Evolutionary conservation across 2,888 invertebrate genomes (phyloP).

Genomic region (Elegia similella): DNA sequence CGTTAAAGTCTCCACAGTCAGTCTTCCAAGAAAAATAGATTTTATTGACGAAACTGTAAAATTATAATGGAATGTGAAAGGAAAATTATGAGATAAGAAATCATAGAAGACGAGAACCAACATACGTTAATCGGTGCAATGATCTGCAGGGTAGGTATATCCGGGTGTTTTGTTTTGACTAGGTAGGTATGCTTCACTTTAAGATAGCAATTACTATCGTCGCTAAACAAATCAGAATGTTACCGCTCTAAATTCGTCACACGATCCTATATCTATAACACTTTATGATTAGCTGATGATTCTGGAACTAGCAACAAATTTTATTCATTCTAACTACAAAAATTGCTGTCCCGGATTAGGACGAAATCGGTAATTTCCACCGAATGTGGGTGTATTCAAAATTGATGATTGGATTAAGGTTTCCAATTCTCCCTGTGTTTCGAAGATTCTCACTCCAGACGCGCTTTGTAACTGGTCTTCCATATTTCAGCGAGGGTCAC

Average conservation of each 20-base stretch:
- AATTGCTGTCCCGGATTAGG: conserved; percentile 74
- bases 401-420: conserved; percentile 45
- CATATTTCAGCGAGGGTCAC: conserved; percentile 97
- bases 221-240: conserved; percentile 39
- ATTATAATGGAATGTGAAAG: conserved; percentile 67
- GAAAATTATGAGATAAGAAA: conserved; percentile 39
- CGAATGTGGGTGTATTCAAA: conserved; percentile 41
- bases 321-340: conserved; percentile 59
- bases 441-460: conserved; percentile 86
- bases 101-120: conserved; percentile 48
- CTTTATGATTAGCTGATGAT: conserved; percentile 57
- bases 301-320: conserved; percentile 61
- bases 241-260: conserved; percentile 56
- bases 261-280: conserved; percentile 52
- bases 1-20: conserved; percentile 69
- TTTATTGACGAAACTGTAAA: conserved; percentile 57
- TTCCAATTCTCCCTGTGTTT: conserved; percentile 38
- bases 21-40: conserved; percentile 75
- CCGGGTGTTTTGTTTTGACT: conserved; percentile 38
- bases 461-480: conserved; percentile 97
- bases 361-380: conserved; percentile 59
- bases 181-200: conserved; percentile 42
- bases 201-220: conserved; percentile 53
- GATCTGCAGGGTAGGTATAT: conserved; percentile 47
- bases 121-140: conserved; percentile 36